These are phyloP conservation scores for Rhyacophila evoluta DNA, from an alignment of 2,888 invertebrate species.

Conservation along the genomic window DNA sequence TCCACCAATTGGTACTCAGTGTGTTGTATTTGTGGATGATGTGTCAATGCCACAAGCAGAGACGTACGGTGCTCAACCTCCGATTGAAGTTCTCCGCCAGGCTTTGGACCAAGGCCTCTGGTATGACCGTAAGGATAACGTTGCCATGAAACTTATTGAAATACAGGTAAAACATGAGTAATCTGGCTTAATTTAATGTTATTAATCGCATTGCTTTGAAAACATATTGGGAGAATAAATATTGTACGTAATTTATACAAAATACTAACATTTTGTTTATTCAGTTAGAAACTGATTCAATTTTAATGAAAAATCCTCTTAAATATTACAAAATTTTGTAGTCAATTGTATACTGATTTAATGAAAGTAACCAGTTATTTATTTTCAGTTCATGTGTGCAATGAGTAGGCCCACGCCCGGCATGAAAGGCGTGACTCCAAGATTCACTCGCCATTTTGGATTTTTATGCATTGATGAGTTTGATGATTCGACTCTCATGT, in stretches of 20 bases:
- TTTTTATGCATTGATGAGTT: conserved; percentile 91
- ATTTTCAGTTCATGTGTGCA: conserved; percentile 82
- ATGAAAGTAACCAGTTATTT: no score
- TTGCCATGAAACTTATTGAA: conserved; percentile 85
- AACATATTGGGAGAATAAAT: no score
- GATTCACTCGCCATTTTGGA: conserved; percentile 90
- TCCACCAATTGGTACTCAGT: conserved; percentile 89
- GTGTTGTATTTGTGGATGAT: conserved; percentile 94
- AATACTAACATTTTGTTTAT: no score
- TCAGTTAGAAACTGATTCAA: no score
- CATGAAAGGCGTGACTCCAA: conserved; percentile 84
- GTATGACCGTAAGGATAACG: conserved; percentile 87
- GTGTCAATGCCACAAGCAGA: conserved; percentile 95
- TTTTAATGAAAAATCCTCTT: no score
- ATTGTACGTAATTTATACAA: no score
- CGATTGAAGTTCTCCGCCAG: conserved; percentile 91
- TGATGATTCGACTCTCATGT: conserved; percentile 83
- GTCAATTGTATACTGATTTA: no score
- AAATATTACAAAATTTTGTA: no score
- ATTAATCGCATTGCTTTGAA: neutral
- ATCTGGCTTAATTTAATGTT: neutral
- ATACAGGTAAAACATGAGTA: conserved; percentile 73
- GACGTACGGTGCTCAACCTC: conserved; percentile 93
- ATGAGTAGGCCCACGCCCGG: conserved; percentile 86
- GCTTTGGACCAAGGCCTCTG: conserved; percentile 92